Base-by-base conservation (phyloP, 2,888 invertebrate genomes). In the Mystacides longicornis region DNA sequence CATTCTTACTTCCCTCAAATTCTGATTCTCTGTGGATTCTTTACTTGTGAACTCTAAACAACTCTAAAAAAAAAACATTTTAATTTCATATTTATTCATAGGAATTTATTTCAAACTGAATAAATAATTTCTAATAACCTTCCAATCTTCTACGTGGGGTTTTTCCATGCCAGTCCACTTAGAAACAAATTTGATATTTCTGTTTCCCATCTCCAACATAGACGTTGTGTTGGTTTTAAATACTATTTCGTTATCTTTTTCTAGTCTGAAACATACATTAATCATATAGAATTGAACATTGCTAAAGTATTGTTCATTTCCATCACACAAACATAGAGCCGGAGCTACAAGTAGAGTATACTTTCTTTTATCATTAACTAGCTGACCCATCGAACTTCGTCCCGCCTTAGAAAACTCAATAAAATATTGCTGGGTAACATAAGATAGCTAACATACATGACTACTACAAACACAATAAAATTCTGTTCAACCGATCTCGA, bases 141-240 rank as follows among this genome's bases (percentile, higher is more conserved):
- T 70, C 69, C 71, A 73, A 23, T 69, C 67, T 67, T 46, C 64
- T 66, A 1, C 63, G 52, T 1, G 63, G 57, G 23, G 67, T 65
- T 69, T 68, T 31, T 0, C 61, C 56, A 11, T 66, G 0, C 71
- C 72, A 1, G 67, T 65, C 1, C 71, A 48, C 1, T 67, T 65
- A 19, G 71, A 55, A 31, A 68, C 66, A 1, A 72, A 49, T 1
- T 67, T 67, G 2, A 68, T 62, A 2, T 68, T 67, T 0, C 69
- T 67, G 1, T 68, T 68, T 0, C 63, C 62, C 3, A 66, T 67
- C 53, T 66, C 66, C 0, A 73, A 51, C 42, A 65, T 67, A 0
- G 67, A 67, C 0, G 66, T 60, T 0, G 70, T 69, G 55, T 70
- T 69, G 46, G 71, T 64, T 49, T 69, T 68, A 55, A 71, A 60